Evolutionary conservation across 1,140 invertebrate genomes (phyloP).

Genomic region (Bombus breviceps): DNA sequence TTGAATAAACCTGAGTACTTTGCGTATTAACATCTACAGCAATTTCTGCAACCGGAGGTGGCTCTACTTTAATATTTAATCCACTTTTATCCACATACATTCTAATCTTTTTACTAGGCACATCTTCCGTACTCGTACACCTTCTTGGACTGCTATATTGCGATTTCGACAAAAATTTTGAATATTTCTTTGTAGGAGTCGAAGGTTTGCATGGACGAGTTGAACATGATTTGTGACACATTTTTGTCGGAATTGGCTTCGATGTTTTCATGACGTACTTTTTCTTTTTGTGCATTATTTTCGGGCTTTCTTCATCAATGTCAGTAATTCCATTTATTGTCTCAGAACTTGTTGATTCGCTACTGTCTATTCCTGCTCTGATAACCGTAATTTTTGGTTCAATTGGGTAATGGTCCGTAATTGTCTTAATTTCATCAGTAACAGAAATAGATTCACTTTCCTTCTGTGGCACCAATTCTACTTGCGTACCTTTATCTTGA

Average conservation of each 20-base stretch:
- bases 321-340: conserved; percentile 72
- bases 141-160: conserved; percentile 59
- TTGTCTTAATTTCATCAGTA: background rate
- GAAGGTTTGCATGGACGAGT: conserved; percentile 50
- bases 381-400: conserved; percentile 75
- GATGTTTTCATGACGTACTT: conserved; percentile 41
- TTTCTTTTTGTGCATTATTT: conserved; percentile 68
- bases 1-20: conserved; percentile 60
- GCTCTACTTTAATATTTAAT: conserved; percentile 51
- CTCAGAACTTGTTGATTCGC: conserved; percentile 62
- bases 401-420: conserved; percentile 57
- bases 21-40: conserved; percentile 72
- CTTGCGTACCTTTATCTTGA: conserved; percentile 76
- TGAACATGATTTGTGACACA: conserved; percentile 63
- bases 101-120: conserved; percentile 42
- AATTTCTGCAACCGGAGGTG: conserved; percentile 40
- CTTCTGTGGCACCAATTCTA: conserved; percentile 54
- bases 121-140: background rate
- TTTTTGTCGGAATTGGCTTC: conserved; percentile 41
- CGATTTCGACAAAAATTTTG: conserved; percentile 56
- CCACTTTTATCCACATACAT: conserved; percentile 44
- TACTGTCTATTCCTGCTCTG: conserved; percentile 68
- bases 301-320: conserved; percentile 67
- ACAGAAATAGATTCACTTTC: background rate
- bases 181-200: conserved; percentile 59